Percentiles rank a stretch among this genome's conserved stretches.
These are phyloP conservation scores for Danaus plexippus DNA, from an alignment of 1,140 invertebrate genomes.

Conservation along the genomic window DNA sequence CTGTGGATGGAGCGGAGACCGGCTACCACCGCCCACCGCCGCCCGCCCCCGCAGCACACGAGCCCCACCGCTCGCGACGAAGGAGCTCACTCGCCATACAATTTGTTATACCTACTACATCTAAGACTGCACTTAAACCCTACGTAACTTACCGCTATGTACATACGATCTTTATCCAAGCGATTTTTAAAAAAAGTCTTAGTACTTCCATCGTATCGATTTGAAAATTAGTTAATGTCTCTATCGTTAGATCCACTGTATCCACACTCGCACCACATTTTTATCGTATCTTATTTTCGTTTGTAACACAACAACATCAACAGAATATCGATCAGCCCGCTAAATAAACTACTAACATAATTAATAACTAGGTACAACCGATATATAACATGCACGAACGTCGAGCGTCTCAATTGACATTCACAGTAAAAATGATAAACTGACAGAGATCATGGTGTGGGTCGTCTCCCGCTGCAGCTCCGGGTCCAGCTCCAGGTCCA, in stretches of 20 bases:
- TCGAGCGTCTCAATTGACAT: slow-evolving; percentile 47
- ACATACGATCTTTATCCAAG: slow-evolving; percentile 67
- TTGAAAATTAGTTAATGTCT: slow-evolving; percentile 72
- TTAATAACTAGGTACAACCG: slow-evolving; percentile 59
- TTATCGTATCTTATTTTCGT: slow-evolving; percentile 46
- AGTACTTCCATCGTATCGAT: slow-evolving; percentile 67
- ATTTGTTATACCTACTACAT: slow-evolving; percentile 71
- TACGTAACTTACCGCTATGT: slow-evolving; percentile 66
- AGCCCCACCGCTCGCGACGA: slow-evolving; percentile 8
- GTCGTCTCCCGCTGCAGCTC: too few relatives aligned
- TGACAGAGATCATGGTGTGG: too few relatives aligned
- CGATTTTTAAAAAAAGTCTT: slow-evolving; percentile 66
- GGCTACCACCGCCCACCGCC: not conserved
- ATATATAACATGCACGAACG: slow-evolving; percentile 29
- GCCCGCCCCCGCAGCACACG: slow-evolving; percentile 3
- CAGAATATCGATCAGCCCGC: slow-evolving; percentile 51
- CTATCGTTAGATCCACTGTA: slow-evolving; percentile 59
- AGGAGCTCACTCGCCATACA: slow-evolving; percentile 42
- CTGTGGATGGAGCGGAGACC: too few relatives aligned
- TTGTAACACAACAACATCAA: slow-evolving; percentile 62
- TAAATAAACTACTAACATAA: slow-evolving; percentile 59
- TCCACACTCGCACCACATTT: slow-evolving; percentile 60
- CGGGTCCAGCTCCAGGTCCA: not conserved
- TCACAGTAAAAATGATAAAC: slow-evolving; percentile 43
- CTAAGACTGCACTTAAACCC: slow-evolving; percentile 59